Evolutionary conservation across 2,888 invertebrate species (phyloP), one percentile per base, ranked within the genome.

Genomic region (Morpho deidamia): DNA sequence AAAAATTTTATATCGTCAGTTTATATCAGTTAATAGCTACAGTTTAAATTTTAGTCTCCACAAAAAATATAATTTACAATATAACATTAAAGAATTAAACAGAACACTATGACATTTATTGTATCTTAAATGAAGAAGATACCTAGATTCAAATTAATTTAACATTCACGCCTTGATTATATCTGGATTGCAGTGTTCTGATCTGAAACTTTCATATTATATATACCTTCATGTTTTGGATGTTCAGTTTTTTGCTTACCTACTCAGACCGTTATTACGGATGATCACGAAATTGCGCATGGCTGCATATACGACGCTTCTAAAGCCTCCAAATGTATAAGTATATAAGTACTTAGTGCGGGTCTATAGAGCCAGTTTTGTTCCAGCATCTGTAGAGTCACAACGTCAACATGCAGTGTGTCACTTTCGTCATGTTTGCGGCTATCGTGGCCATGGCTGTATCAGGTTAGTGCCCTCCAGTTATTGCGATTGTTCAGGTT

Each of bases 381-480:
- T 64, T 53, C 59, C 70, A 71, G 72, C 73, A 68, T 70, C 71
- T 57, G 76, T 59, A 54, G 62, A 66, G 74, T 66, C 53, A 64
- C 63, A 67, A 78, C 80, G 81, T 76, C 60, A 65, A 71, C 67
- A 89, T 88, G 88, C 74, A 82, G 62, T 69, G 71, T 60, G 62
- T 74, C 55, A 81, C 77, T 62, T 61, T 89, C 56, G 66, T 86
- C 67, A 63, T 85, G 62, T 72, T 88, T 52, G 74, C 75, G 60
- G 80, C 79, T 59, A 66, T 83, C 65, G 69, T 80, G 68, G 75
- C 83, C 65, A 77, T 82, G 67, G 81, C 79, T 55, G 69, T 80
- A 55, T 86, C 86, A 88, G 89, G 89, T 89, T 84, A 88, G 89
- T 89, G 87, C 79, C 83, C 85, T 70, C 58, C 59, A 58, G 71